Evolutionary conservation across 2,888 invertebrate species (phyloP).

Genomic region (Coecobrya sp.): DNA sequence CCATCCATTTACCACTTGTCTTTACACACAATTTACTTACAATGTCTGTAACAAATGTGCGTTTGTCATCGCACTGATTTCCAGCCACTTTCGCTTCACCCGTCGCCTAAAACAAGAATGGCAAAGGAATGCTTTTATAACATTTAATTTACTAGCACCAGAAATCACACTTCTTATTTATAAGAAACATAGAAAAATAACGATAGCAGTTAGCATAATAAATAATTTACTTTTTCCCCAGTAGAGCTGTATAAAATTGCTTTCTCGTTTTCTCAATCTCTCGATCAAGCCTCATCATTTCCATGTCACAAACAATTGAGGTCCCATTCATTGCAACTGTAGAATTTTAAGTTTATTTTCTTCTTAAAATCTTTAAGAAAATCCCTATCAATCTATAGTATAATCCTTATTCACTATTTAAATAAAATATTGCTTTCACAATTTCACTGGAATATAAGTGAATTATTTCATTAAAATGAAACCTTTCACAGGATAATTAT

Average conservation of each 20-base stretch:
- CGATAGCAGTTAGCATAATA: no score
- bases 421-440: no score
- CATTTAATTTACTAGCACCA: no score
- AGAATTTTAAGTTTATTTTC: background rate
- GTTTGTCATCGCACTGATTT: conserved; percentile 82
- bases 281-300: conserved; percentile 71
- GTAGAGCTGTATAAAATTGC: conserved; percentile 73
- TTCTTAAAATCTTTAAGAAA: no score
- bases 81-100: conserved; percentile 82
- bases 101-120: conserved; percentile 80
- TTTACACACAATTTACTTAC: conserved; percentile 79
- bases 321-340: background rate
- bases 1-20: no score
- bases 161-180: no score
- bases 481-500: no score
- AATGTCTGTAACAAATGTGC: conserved; percentile 82
- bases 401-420: no score
- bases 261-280: conserved; percentile 79
- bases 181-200: no score
- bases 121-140: background rate
- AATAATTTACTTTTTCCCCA: conserved; percentile 84
- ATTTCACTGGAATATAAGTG: no score
- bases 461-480: no score
- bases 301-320: conserved; percentile 33
- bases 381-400: no score